Evolutionary conservation across 2,113 vertebrate genomes (phyloP), one percentile per base, ranked within the genome.

Genomic region (Anolis sagrei): DNA sequence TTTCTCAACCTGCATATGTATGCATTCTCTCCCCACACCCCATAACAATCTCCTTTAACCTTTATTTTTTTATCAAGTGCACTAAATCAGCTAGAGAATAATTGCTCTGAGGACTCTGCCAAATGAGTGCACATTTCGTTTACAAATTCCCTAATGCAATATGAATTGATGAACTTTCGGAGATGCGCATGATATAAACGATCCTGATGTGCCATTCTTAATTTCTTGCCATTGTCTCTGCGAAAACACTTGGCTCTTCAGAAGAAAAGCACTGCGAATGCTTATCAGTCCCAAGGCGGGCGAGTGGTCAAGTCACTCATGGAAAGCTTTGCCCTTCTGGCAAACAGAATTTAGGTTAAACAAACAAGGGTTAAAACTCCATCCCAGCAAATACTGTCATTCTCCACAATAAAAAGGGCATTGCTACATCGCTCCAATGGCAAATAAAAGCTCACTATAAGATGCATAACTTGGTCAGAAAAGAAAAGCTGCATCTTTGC

Each of bases 121-220:
- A 96, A 94, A 95, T 92, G 87, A 92, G 88, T 87, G 77, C 91
- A 95, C 92, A 94, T 96, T 96, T 93, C 92, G 84, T 93, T 95
- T 95, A 91, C 93, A 85, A 94, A 92, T 95, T 95, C 94, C 92
- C 95, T 96, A 92, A 95, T 91, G 89, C 92, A 95, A 95, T 93
- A 94, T 94, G 91, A 95, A 95, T 95, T 95, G 94, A 96, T 95
- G 91, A 96, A 95, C 91, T 95, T 96, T 94, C 92, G 81, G 89
- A 94, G 87, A 93, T 80, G 80, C 64, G 86, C 86, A 92, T 91
- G 84, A 89, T 95, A 93, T 90, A 95, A 91, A 88, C 90, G 94
- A 94, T 94, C 86, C 81, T 90, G 92, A 90, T 95, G 90, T 94
- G 93, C 93, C 89, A 94, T 94, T 96, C 90, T 94, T 95, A 95